Evolutionary conservation across 2,113 vertebrate genomes (phyloP).

Genomic region (Regulus satrapa): DNA sequence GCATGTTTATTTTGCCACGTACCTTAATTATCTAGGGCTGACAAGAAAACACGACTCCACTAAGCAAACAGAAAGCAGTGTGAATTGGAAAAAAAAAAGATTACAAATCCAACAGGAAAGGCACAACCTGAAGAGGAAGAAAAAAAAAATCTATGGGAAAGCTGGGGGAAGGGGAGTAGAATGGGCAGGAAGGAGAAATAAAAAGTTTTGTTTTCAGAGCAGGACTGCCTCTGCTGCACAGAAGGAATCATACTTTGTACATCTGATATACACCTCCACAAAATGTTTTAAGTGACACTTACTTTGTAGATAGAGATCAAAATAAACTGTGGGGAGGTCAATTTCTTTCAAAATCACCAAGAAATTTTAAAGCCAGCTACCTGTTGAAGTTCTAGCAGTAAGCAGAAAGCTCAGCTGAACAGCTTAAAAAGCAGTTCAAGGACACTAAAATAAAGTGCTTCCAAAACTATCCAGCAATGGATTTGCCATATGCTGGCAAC

Average conservation of each 20-base stretch:
- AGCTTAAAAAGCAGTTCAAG: not conserved
- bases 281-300: not conserved
- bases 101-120: constrained; percentile 18
- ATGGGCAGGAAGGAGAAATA: not conserved
- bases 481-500: not conserved
- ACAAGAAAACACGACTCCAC: not conserved
- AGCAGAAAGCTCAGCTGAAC: not conserved
- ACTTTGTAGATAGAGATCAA: not conserved
- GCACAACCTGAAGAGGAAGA: not conserved
- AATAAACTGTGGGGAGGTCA: not conserved
- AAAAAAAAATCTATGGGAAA: not conserved
- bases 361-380: not conserved
- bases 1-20: not conserved
- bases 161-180: not conserved
- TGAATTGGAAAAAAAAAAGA: constrained; percentile 17
- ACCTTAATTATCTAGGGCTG: not conserved
- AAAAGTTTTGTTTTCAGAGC: not conserved
- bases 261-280: not conserved
- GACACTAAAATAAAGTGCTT: not conserved
- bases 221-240: not conserved
- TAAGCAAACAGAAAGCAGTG: not conserved
- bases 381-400: not conserved
- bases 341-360: not conserved
- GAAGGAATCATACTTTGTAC: not conserved
- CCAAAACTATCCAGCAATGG: not conserved